A percentile compares a stretch with the other conserved stretches of the same genome.
phyloP scores from a whole-genome alignment of 2,797 vertebrate species.

The Sphenodon punctatus region DNA sequence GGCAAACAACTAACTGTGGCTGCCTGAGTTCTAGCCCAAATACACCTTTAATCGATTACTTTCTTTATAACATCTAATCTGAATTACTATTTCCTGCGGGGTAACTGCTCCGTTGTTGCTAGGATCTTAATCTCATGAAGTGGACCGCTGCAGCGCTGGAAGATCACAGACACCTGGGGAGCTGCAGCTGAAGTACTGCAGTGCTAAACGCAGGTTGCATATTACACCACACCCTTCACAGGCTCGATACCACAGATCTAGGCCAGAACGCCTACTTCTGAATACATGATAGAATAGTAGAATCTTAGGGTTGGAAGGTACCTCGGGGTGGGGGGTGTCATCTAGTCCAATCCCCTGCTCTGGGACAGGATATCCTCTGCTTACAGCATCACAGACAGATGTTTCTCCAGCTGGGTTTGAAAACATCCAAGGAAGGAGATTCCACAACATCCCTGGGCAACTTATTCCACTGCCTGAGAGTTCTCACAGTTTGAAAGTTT shows the following conservation, averaged over 20 bases:
- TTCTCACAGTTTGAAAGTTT: no score
- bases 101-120: background rate
- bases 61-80: background rate
- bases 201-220: background rate
- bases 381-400: no score
- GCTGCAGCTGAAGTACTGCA: background rate
- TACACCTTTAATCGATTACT: no score
- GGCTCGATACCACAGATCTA: background rate
- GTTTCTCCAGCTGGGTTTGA: no score
- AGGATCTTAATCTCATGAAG: background rate
- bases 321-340: no score
- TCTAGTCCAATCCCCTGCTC: no score
- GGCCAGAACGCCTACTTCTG: background rate
- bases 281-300: accelerated
- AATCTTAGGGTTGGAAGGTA: no score
- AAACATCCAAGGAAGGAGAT: no score
- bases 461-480: no score
- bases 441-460: no score
- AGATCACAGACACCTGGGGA: background rate
- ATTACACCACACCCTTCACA: background rate
- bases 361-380: no score
- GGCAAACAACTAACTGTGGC: no score
- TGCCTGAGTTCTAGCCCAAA: background rate
- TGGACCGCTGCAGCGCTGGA: background rate
- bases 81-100: background rate